Conservation (phyloP, 1,140 invertebrate genomes). For the Bombus cullumanus region DNA sequence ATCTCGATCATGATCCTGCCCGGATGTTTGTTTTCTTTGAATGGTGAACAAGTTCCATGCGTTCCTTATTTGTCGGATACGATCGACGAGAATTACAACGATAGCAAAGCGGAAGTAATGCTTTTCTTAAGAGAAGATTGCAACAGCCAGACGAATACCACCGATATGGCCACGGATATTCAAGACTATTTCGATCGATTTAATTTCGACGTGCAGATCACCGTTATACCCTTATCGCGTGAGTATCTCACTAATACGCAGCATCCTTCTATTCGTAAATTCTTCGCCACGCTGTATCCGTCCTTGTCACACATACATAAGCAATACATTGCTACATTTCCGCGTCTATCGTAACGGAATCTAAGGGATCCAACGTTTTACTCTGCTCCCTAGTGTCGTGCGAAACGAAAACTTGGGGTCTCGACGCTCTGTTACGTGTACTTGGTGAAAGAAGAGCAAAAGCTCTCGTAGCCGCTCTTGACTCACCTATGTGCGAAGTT, state of each 20-base stretch:
- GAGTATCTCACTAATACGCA: constrained; percentile 49
- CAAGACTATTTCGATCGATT: constrained; percentile 68
- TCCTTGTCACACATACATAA: too few relatives aligned
- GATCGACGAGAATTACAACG: constrained; percentile 37
- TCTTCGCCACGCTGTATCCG: background rate
- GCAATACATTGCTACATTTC: rapidly evolving
- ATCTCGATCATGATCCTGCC: constrained; percentile 76
- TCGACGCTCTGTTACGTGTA: constrained; percentile 79
- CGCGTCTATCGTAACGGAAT: too few relatives aligned
- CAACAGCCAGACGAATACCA: constrained; percentile 64
- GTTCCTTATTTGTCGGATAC: constrained; percentile 59
- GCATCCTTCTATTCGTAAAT: background rate
- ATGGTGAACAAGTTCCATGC: constrained; percentile 55
- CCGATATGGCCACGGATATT: constrained; percentile 72
- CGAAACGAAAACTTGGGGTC: constrained; percentile 79
- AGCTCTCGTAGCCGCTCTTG: constrained; percentile 81
- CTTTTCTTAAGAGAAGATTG: constrained; percentile 78
- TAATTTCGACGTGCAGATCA: constrained; percentile 67
- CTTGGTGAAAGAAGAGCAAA: constrained; percentile 77
- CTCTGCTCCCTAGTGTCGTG: constrained; percentile 78
- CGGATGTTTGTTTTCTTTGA: constrained; percentile 64
- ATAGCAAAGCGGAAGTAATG: constrained; percentile 68
- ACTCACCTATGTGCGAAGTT: constrained; percentile 80
- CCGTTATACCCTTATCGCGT: constrained; percentile 75
- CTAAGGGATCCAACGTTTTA: too few relatives aligned